Evolutionary conservation across 2,888 invertebrate species (phyloP), one percentile per base, ranked within the genome.

Genomic region (Heterodera filipjevi): DNA sequence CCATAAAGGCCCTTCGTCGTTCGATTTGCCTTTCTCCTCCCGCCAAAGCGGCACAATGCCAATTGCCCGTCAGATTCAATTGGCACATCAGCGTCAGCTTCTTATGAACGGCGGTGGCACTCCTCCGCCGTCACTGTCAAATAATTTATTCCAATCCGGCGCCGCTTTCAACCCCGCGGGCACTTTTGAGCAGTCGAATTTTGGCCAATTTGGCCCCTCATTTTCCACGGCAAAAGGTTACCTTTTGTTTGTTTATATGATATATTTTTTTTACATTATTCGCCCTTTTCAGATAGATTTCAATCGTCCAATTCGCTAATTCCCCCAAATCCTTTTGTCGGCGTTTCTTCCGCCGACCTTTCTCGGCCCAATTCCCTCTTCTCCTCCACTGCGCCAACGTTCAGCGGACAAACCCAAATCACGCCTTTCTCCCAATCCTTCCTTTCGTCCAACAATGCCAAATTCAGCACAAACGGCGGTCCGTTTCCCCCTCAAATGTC

Each of bases 371-470:
- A 68, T 35, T 35, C 68, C 14, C 35, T 68, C 22, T 32, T 32
- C 19, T 22, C 68, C 19, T 32, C 68, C 27, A n/a, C 66, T 5
- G 30, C 33, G 6, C 5, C 68, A 19, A 33, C 68, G 32, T 22
- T 6, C 33, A 22, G 3, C 68, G 33, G 32, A 19, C 35, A 32
- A 16, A 68, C 68, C 68, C 68, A 68, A 35, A 68, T 68, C 16
- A 35, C 33, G 68, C 68, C 68, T 19, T 68, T 68, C n/a, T 68
- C 68, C 22, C 68, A 68, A 22, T 35, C 68, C 8, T 59, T 59
- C 12, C 59, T 27, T 6, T 59, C 59, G n/a, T 59, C 59, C 10
- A 59, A 59, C 27, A 59, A 27, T 59, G 59, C n/a, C 59, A 59
- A 59, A 59, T 59, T 27, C 59, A 22, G 8, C 33, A 32, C 19